phyloP scores from a whole-genome alignment of 2,113 vertebrate species.

The Cavia porcellus region DNA sequence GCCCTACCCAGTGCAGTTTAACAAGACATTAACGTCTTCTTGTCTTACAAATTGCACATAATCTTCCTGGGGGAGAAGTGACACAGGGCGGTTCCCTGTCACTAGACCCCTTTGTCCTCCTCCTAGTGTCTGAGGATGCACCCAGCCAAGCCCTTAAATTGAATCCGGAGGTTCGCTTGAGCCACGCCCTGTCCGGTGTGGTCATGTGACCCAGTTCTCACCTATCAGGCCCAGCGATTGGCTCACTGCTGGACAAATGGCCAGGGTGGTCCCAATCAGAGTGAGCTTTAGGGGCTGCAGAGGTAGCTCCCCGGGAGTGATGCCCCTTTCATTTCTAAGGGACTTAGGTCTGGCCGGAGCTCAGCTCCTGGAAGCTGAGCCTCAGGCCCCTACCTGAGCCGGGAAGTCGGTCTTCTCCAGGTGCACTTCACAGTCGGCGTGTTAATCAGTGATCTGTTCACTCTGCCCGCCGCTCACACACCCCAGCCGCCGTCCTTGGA shows the following conservation, averaged over 20 bases:
- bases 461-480: too few relatives aligned
- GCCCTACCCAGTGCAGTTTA: background rate
- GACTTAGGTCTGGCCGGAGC: background rate
- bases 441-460: background rate
- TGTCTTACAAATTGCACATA: background rate
- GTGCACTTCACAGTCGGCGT: too few relatives aligned
- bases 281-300: too few relatives aligned
- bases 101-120: background rate
- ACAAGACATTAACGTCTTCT: background rate
- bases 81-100: background rate
- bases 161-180: background rate
- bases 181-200: background rate
- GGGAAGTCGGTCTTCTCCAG: background rate
- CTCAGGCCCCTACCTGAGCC: accelerated
- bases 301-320: background rate
- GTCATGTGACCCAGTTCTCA: background rate
- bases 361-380: background rate
- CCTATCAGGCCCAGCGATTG: background rate
- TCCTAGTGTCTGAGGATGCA: background rate
- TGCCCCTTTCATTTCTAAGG: background rate
- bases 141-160: background rate
- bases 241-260: background rate
- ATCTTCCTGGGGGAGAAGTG: background rate
- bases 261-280: background rate
- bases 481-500: too few relatives aligned